A percentile compares a stretch with the other conserved stretches of the same genome.
Conservation (phyloP, 2,797 vertebrate species). For the Zalophus californianus region DNA sequence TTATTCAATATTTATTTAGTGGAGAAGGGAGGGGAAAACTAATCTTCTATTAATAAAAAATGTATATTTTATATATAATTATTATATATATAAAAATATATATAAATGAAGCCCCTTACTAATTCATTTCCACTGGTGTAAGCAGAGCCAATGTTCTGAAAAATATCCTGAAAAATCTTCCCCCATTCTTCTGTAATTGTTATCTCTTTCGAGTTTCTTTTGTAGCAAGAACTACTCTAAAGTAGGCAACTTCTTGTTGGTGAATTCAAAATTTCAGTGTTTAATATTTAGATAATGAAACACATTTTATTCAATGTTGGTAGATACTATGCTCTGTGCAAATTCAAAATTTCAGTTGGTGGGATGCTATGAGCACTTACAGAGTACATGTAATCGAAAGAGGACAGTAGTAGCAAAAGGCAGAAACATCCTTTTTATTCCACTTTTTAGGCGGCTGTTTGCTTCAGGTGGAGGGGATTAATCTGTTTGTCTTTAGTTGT, state of each 20-base stretch:
- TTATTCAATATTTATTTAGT: constrained; percentile 63
- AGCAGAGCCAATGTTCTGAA: neutral
- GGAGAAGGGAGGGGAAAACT: constrained; percentile 17
- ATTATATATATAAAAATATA: constrained; percentile 33
- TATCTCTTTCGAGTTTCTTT: constrained; percentile 11
- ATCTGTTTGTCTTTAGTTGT: neutral
- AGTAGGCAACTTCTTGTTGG: neutral
- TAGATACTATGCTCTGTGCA: neutral
- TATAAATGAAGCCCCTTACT: constrained; percentile 41
- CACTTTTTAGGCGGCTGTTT: neutral
- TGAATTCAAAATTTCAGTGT: neutral
- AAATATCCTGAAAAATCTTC: neutral
- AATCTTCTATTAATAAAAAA: constrained; percentile 71
- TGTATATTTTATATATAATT: neutral
- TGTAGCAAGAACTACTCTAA: neutral
- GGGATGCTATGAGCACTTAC: neutral
- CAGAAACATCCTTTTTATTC: neutral
- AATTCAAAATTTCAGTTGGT: neutral
- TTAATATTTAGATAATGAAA: constrained; percentile 27
- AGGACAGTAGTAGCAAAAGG: neutral
- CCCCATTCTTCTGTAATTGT: neutral
- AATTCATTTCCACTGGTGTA: constrained; percentile 36
- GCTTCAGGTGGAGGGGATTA: neutral
- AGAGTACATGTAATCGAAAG: neutral
- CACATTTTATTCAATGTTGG: neutral